phyloP scores from a whole-genome alignment of 2,888 invertebrate genomes.

The Bombylius discolor region DNA sequence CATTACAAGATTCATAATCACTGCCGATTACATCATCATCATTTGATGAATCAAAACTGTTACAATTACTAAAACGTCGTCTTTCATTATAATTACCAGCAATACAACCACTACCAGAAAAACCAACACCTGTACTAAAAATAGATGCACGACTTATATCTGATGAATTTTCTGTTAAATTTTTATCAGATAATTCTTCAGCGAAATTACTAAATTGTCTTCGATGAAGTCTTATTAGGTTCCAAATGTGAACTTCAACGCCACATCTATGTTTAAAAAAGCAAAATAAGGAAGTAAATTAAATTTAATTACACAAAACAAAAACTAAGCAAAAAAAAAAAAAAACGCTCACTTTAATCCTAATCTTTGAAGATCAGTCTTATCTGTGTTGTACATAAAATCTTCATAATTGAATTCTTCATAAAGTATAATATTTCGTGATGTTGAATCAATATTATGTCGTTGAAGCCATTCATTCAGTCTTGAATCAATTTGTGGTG shows the following conservation, averaged over 20 bases:
- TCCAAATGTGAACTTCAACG: slow-evolving; percentile 73
- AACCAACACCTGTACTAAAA: too few relatives aligned
- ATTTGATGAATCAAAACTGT: slow-evolving; percentile 11
- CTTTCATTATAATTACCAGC: not conserved
- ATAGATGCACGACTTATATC: too few relatives aligned
- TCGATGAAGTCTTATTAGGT: slow-evolving; percentile 56
- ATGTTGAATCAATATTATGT: slow-evolving; percentile 52
- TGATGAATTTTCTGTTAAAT: slow-evolving; percentile 6
- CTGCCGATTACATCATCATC: slow-evolving; percentile 7
- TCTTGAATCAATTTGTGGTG: slow-evolving; percentile 38
- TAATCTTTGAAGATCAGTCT: slow-evolving; percentile 69
- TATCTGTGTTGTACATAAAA: slow-evolving; percentile 60
- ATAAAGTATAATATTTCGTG: slow-evolving; percentile 51
- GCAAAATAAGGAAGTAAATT: slow-evolving; percentile 12
- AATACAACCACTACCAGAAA: too few relatives aligned
- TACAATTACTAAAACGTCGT: not conserved
- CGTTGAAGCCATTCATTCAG: slow-evolving; percentile 60
- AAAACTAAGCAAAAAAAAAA: too few relatives aligned
- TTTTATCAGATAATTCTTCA: slow-evolving; percentile 13
- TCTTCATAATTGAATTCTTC: slow-evolving; percentile 73
- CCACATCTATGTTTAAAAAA: slow-evolving; percentile 52
- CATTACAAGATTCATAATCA: slow-evolving; percentile 12
- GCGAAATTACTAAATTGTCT: slow-evolving; percentile 12
- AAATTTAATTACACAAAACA: not conserved
- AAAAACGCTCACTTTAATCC: slow-evolving; percentile 52